Evolutionary conservation across 2,888 invertebrate genomes (phyloP), one percentile per base, ranked within the genome.

Genomic region (Drosophila rellima): DNA sequence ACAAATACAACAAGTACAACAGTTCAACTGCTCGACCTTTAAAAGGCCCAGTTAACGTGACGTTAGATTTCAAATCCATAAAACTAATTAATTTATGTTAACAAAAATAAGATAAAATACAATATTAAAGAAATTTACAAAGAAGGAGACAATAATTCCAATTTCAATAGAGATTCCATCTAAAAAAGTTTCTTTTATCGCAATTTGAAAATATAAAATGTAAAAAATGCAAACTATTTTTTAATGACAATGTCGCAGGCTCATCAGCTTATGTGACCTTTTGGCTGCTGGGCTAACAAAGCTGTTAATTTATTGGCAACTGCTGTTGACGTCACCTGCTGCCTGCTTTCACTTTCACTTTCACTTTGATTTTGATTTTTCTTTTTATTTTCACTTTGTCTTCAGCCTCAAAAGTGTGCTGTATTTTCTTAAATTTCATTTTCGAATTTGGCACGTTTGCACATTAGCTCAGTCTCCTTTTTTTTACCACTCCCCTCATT

Each of bases 401-500:
- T 55, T 54, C 56, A 23, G 26, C 47, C 45, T 31, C 29, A 20
- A 31, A 17, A 44, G n/a, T 31, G 55, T 42, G 70, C 70, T 66
- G 60, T 50, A 68, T 60, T 75, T 77, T 67, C 80, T 84, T 82
- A 75, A 86, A 84, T 82, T 86, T 81, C 68, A 82, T 82, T 86
- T 84, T 69, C 80, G 82, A 84, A 84, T 84, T 77, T 79, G 74
- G 80, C 86, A 82, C 76, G 82, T 83, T 66, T 66, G 33, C 56
- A 59, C 55, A 55, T 48, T 72, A 29, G 37, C 50, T 65, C 62
- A 44, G 18, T n/a, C 40, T 8, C 42, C n/a, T 13, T 8, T 26
- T 26, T 15, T 29, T 33, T n/a, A 3, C 44, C 44, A 17, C 51
- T 15, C 10, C 11, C 37, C 7, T 1, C 23, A 26, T 2, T 10